Percentiles rank a stretch among this genome's conserved stretches.
These are phyloP conservation scores for Euproctis similis DNA, from an alignment of 2,888 invertebrate genomes.

Conservation along the genomic window DNA sequence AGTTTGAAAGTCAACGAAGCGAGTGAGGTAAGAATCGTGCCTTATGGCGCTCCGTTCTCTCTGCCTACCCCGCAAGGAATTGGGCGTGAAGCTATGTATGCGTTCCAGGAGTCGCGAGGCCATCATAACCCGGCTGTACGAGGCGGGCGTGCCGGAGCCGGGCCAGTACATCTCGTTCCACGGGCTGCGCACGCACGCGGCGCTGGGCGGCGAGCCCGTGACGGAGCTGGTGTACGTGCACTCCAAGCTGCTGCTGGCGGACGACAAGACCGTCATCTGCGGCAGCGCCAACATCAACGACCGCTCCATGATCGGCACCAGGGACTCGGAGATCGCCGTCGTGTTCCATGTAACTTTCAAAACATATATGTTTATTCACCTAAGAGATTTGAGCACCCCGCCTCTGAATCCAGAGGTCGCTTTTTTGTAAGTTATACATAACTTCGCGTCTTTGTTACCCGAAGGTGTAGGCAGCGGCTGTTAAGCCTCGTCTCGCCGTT, in stretches of 20 bases:
- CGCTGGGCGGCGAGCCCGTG: constrained; percentile 86
- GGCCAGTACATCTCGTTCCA: constrained; percentile 93
- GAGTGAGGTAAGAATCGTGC: too few species aligned
- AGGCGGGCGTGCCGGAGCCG: constrained; percentile 87
- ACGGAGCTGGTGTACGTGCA: constrained; percentile 98
- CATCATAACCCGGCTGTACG: constrained; percentile 84
- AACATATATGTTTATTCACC: too few species aligned
- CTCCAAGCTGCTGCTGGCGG: constrained; percentile 95
- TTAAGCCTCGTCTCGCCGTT: too few species aligned
- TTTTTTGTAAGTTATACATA: too few species aligned
- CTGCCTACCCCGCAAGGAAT: too few species aligned
- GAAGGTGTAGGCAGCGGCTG: too few species aligned
- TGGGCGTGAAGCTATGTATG: too few species aligned
- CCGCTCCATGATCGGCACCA: constrained; percentile 92
- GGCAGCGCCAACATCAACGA: constrained; percentile 99
- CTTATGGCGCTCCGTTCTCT: too few species aligned
- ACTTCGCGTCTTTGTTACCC: too few species aligned
- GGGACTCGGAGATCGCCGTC: constrained; percentile 96
- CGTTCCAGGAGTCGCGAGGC: constrained; percentile 90
- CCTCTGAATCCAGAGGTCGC: too few species aligned
- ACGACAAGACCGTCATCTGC: constrained; percentile 93
- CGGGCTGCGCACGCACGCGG: constrained; percentile 88
- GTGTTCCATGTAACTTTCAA: constrained; percentile 88
- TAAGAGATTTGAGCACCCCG: too few species aligned
- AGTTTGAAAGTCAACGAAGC: too few species aligned